These are phyloP conservation scores for Spinus pinus DNA, from an alignment of 2,797 vertebrate species.

Conservation along the genomic window DNA sequence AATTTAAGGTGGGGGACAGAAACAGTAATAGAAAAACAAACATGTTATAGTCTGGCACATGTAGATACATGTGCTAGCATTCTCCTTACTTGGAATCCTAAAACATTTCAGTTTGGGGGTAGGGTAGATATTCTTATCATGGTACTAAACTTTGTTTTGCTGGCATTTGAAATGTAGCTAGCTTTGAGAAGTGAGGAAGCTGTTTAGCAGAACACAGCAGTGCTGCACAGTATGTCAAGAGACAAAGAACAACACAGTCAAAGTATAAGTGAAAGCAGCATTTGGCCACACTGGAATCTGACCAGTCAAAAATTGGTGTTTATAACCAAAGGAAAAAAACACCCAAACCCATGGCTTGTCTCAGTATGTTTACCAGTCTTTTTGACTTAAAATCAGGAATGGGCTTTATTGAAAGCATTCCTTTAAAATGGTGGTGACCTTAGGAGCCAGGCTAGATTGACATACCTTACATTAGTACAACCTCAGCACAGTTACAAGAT, in stretches of 20 bases:
- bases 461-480: background rate
- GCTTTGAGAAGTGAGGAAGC: background rate
- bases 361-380: background rate
- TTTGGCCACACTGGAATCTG: background rate
- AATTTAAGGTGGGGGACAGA: background rate
- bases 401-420: background rate
- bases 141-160: background rate
- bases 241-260: background rate
- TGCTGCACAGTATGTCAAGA: background rate
- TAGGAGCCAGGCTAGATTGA: background rate
- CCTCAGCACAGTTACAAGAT: background rate
- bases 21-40: background rate
- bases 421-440: background rate
- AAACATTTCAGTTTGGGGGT: background rate
- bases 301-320: background rate
- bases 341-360: accelerated
- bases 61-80: background rate
- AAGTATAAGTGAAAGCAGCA: background rate
- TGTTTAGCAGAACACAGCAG: background rate
- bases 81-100: background rate
- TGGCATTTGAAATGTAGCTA: background rate
- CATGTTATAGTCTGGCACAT: background rate
- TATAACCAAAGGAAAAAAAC: background rate
- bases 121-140: background rate
- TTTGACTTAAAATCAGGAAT: background rate